These are phyloP conservation scores for Ormyrus thymus DNA, from an alignment of 2,888 invertebrate species.

Conservation along the genomic window DNA sequence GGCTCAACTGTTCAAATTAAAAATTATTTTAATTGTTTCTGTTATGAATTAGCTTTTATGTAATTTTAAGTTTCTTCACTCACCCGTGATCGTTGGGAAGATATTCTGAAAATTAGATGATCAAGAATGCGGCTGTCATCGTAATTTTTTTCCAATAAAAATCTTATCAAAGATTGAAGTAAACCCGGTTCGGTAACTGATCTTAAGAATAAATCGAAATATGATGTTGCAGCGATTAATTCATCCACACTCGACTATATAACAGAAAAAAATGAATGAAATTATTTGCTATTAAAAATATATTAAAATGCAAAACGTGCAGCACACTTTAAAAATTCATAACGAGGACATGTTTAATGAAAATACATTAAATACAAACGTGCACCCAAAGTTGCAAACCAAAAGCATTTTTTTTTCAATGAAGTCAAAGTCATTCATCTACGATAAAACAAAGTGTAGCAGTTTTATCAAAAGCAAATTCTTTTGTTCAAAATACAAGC, in stretches of 20 bases:
- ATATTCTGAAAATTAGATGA: constrained; percentile 86
- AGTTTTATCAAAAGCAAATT: not conserved
- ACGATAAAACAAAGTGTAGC: constrained; percentile 18
- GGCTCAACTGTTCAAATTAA: constrained; percentile 79
- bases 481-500: constrained; percentile 1
- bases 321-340: constrained; percentile 5
- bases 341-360: not conserved
- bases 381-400: constrained; percentile 8
- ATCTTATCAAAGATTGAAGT: constrained; percentile 87
- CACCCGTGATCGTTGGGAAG: constrained; percentile 82
- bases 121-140: constrained; percentile 90
- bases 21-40: constrained; percentile 20
- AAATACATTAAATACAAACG: not conserved
- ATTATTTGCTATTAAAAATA: not conserved
- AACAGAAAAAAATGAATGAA: constrained; percentile 10
- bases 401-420: constrained; percentile 16
- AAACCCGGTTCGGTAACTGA: constrained; percentile 91
- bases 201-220: constrained; percentile 92
- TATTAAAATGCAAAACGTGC: not conserved
- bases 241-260: constrained; percentile 89
- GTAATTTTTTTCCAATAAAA: constrained; percentile 88
- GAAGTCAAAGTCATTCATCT: constrained; percentile 13
- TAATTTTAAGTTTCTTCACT: constrained; percentile 60
- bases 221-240: constrained; percentile 93
- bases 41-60: not conserved